Evolutionary conservation across 2,113 vertebrate genomes (phyloP), one percentile per base, ranked within the genome.

Genomic region (Sylvietta virens): DNA sequence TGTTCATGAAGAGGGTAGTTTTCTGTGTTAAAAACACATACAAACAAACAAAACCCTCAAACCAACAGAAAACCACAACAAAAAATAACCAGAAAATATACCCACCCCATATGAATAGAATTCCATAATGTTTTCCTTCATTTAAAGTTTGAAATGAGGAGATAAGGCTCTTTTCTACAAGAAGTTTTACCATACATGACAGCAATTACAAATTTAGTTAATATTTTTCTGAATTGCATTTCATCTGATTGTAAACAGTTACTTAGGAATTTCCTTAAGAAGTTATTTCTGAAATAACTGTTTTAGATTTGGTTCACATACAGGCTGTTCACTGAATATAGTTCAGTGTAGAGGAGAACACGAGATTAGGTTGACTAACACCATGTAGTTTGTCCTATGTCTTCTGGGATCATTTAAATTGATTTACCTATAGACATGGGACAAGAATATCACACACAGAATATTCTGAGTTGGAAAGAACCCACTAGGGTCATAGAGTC

Each of bases 111-210:
- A 22, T 42, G 8, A 69, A 30, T 54, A 48, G 19, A 58, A 45
- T 82, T 54, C 61, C 42, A 37, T 92, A 44, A 31, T 74, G 15
- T 64, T 82, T 95, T 35, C 73, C 37, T 78, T 88, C 90, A 91
- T 51, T 81, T 81, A 21, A 91, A 95, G 56, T 67, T 90, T 61
- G 53, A 97, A 95, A 93, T 93, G 79, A 95, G 87, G 73, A 87
- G 61, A 90, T 94, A 91, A 95, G 78, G 54, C 19, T 88, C 37
- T 88, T 27, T 28, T 76, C 26, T 39, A 5, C 19, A 40, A 76
- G 56, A 45, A 50, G 9, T 11, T 1, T 28, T 42, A 81, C 15
- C 16, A 27, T 1, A 3, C 5, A 6, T 37, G 11, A 60, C 64
- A 79, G 4, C 48, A 51, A 10, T 61, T 84, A 61, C 1, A 81